Percentiles rank a stretch among this genome's conserved stretches.
Evolutionary conservation across 2,113 vertebrate species (phyloP).

Genomic region (Pollimyrus isidori): DNA sequence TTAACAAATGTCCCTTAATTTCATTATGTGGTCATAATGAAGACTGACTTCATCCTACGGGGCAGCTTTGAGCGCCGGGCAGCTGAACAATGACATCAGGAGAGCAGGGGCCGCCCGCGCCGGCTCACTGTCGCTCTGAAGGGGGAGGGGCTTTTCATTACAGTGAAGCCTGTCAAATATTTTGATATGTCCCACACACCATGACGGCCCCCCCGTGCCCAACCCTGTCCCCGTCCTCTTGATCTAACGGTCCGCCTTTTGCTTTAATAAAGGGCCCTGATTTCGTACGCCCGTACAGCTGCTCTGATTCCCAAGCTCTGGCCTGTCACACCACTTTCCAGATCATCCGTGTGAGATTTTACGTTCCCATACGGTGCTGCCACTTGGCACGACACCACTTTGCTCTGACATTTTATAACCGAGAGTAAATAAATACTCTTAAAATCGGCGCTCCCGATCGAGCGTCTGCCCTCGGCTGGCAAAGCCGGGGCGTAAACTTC

Average conservation of each 20-base stretch:
- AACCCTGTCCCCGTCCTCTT: slow-evolving; percentile 66
- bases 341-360: slow-evolving; percentile 38
- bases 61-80: slow-evolving; percentile 83
- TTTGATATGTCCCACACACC: slow-evolving; percentile 98
- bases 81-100: slow-evolving; percentile 85
- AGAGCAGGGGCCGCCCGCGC: slow-evolving; percentile 74
- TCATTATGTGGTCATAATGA: slow-evolving; percentile 85
- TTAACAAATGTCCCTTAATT: slow-evolving; percentile 90
- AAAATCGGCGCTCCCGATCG: neutral
- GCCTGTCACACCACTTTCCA: slow-evolving; percentile 43
- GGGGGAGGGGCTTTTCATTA: slow-evolving; percentile 80
- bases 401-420: neutral
- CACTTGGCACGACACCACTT: slow-evolving; percentile 31
- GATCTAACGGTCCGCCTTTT: slow-evolving; percentile 83
- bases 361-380: slow-evolving; percentile 40
- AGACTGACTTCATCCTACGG: slow-evolving; percentile 83
- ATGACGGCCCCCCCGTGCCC: slow-evolving; percentile 88
- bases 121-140: slow-evolving; percentile 77
- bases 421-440: neutral
- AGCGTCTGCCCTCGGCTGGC: neutral
- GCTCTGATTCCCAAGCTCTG: slow-evolving; percentile 93
- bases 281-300: slow-evolving; percentile 71
- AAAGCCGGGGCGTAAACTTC: neutral
- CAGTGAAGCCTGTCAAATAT: slow-evolving; percentile 99
- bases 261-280: slow-evolving; percentile 89